Evolutionary conservation across 2,888 invertebrate genomes (phyloP).

Genomic region (Melikaiella ostensackeni): DNA sequence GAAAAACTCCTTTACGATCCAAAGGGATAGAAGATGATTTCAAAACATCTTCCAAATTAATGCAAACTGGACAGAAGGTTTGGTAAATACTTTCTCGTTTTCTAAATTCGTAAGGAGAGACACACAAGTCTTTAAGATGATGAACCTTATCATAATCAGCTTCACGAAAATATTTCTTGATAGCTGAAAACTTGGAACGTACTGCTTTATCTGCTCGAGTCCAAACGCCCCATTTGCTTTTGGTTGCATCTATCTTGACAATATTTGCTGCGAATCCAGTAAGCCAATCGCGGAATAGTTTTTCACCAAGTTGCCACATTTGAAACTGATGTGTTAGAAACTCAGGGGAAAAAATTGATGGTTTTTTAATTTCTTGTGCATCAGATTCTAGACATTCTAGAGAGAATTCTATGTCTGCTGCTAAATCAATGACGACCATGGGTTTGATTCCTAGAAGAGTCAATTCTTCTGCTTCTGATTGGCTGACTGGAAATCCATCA

Average conservation of each 20-base stretch:
- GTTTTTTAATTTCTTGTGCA: conserved; percentile 72
- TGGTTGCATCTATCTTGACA: conserved; percentile 77
- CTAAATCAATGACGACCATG: conserved; percentile 80
- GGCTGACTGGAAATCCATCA: conserved; percentile 81
- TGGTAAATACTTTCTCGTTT: conserved; percentile 78
- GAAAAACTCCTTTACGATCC: conserved; percentile 80
- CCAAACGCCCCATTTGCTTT: conserved; percentile 81
- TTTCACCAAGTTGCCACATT: conserved; percentile 75
- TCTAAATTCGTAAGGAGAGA: conserved; percentile 80
- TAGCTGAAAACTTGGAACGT: conserved; percentile 74
- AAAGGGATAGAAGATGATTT: conserved; percentile 76
- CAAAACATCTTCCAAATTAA: conserved; percentile 71
- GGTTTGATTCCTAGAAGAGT: conserved; percentile 80
- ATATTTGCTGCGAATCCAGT: conserved; percentile 80
- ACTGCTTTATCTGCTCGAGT: conserved; percentile 75
- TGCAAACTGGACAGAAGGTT: conserved; percentile 81
- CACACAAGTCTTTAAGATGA: conserved; percentile 78
- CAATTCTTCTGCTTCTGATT: conserved; percentile 79
- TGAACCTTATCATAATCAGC: conserved; percentile 78
- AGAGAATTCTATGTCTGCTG: conserved; percentile 73
- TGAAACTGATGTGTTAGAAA: conserved; percentile 73
- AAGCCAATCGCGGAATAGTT: conserved; percentile 78
- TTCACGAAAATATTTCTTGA: conserved; percentile 79
- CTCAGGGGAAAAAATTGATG: conserved; percentile 74
- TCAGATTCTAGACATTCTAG: conserved; percentile 75